phyloP scores from a whole-genome alignment of 2,113 vertebrate species.

The Misgurnus mizolepis region DNA sequence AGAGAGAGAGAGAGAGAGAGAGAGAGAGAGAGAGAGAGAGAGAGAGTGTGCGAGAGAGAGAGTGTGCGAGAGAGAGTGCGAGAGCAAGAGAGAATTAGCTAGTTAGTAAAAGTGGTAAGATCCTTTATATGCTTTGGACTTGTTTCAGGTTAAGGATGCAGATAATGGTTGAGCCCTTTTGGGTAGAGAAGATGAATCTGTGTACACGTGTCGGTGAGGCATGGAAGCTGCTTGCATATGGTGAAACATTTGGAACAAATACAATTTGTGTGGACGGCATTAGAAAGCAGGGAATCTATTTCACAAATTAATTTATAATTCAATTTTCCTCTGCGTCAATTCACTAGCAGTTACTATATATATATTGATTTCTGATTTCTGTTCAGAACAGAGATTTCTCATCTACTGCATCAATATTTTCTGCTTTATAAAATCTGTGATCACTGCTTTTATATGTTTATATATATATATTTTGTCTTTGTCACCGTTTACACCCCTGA shows the following conservation, averaged over 20 bases:
- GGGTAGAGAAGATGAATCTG: background rate
- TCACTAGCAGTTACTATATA: conserved; percentile 6
- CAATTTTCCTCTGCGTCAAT: conserved; percentile 32
- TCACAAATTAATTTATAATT: conserved; percentile 46
- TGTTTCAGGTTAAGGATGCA: background rate
- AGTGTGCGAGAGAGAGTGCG: too few relatives aligned
- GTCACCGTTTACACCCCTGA: too few relatives aligned
- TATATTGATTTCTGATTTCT: conserved; percentile 28
- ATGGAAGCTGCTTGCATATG: conserved; percentile 43
- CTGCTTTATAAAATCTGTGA: background rate
- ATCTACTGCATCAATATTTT: background rate
- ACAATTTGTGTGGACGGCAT: conserved; percentile 36
- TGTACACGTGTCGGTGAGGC: background rate
- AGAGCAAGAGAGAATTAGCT: background rate
- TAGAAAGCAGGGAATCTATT: conserved; percentile 41
- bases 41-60: too few relatives aligned
- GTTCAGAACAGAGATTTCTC: background rate
- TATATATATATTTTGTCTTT: too few relatives aligned
- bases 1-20: background rate
- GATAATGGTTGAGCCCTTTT: background rate
- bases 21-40: background rate
- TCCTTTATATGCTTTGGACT: background rate
- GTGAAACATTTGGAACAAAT: conserved; percentile 49
- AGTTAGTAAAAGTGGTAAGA: background rate
- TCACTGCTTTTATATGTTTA: too few relatives aligned